Base-by-base conservation (phyloP, 2,113 vertebrate genomes). In the Siniperca knerii region DNA sequence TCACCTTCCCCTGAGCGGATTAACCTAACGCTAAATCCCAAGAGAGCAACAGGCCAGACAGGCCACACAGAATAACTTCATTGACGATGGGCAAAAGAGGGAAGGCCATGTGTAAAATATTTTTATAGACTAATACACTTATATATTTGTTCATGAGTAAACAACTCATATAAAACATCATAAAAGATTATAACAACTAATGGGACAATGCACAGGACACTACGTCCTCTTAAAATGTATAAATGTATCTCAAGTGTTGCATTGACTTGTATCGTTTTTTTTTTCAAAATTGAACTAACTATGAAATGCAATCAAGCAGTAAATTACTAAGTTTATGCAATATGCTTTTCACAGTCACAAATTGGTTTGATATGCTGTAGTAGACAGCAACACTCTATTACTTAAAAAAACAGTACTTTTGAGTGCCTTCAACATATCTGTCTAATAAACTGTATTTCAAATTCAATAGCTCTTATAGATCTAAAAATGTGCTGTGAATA, bases 1-100 rank as follows among this genome's bases (percentile, higher is more conserved):
- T 95, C 93, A 94, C 92, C 93, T 90, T 95, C 95, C 89, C 92
- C 92, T 96, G 91, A 95, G 90, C 94, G 94, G 95, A 96, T 95
- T 94, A 96, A 91, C 92, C 92, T 94, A 92, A 95, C 90, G 82
- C 91, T 94, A 94, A 95, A 95, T 94, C 92, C 95, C 95, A 91
- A 92, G 93, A 95, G 90, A 95, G 92, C 92, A 95, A 92, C 91
- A 96, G 94, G 93, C 93, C 94, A 95, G 95, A 93, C 91, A 91
- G 92, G 90, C 77, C 92, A 89, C 89, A 92, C 90, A 89, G 90
- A 93, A 92, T 90, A 93, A 91, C 92, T 95, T 95, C 93, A 95
- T 90, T 95, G 94, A 95, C 87, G 84, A 90, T 91, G 83, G 87
- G 87, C 82, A 86, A 67, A 60, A 85, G 81, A 85, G 67, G 74